Conservation (phyloP, 2,113 vertebrate genomes). For the Maccullochella peelii region DNA sequence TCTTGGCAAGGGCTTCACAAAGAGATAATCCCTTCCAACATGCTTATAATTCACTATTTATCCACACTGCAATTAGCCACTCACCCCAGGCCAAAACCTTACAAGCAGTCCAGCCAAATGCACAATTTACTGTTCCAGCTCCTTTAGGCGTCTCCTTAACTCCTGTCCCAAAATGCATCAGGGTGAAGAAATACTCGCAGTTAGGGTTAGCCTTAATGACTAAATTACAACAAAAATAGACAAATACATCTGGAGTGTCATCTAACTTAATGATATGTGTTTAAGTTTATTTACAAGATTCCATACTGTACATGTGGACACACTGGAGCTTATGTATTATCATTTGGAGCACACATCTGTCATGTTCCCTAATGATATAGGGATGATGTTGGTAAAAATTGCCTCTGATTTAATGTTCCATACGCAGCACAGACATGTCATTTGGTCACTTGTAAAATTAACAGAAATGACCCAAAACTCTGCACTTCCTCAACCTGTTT, state of each 20-base stretch:
- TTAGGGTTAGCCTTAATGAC: conserved; percentile 56
- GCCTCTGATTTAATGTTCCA: conserved; percentile 38
- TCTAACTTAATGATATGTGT: conserved; percentile 62
- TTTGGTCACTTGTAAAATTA: conserved; percentile 34
- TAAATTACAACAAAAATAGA: conserved; percentile 56
- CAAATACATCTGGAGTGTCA: conserved; percentile 48
- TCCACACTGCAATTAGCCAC: conserved; percentile 46
- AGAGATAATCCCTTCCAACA: conserved; percentile 29
- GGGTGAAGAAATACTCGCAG: conserved; percentile 42
- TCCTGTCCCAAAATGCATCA: conserved; percentile 45
- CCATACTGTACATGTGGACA: conserved; percentile 30
- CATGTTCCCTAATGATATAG: conserved; percentile 41
- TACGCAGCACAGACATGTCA: conserved; percentile 31
- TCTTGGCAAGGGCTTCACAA: conserved; percentile 12
- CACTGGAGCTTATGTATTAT: conserved; percentile 45
- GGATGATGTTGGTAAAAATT: conserved; percentile 10
- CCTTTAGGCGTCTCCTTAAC: conserved; percentile 45
- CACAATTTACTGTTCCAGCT: conserved; percentile 35
- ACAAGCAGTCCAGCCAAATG: conserved; percentile 23
- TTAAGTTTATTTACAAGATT: conserved; percentile 68
- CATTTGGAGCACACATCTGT: conserved; percentile 39
- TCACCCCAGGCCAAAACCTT: conserved; percentile 31
- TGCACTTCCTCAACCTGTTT: conserved; percentile 34
- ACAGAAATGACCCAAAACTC: conserved; percentile 24
- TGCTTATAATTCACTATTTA: conserved; percentile 44